Evolutionary conservation across 1,140 invertebrate species (phyloP).

Genomic region (Micrasema minimum): DNA sequence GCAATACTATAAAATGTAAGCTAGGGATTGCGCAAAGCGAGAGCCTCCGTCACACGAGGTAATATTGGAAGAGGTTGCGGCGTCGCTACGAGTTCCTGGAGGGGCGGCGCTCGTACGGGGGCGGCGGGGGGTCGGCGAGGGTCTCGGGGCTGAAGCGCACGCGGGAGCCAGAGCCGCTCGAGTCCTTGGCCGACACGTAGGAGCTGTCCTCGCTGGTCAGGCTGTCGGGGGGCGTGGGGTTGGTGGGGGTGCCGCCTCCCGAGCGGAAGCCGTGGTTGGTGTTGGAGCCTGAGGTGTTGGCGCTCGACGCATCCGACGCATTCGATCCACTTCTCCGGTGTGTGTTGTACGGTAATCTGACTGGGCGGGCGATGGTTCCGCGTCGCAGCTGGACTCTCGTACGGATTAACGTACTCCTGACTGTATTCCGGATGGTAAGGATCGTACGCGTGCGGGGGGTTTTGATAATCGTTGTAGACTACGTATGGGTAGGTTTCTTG

Average conservation of each 20-base stretch:
- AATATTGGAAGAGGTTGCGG: slow-evolving; percentile 63
- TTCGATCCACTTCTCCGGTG: slow-evolving; percentile 78
- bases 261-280: slow-evolving; percentile 72
- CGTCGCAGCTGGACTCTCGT: slow-evolving; percentile 71
- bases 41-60: slow-evolving; percentile 61
- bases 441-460: slow-evolving; percentile 51
- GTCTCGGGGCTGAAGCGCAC: slow-evolving; percentile 85
- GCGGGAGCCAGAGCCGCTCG: slow-evolving; percentile 72
- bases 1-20: too few relatives aligned
- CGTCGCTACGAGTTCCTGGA: slow-evolving; percentile 64
- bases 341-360: slow-evolving; percentile 63
- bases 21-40: too few relatives aligned
- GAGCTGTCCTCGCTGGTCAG: slow-evolving; percentile 85
- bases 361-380: slow-evolving; percentile 65
- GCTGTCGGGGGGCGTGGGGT: slow-evolving; percentile 86
- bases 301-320: slow-evolving; percentile 74
- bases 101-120: slow-evolving; percentile 55
- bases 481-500: slow-evolving; percentile 42
- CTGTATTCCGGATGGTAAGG: slow-evolving; percentile 56
- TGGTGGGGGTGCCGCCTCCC: slow-evolving; percentile 80
- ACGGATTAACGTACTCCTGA: slow-evolving; percentile 66
- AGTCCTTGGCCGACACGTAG: slow-evolving; percentile 84
- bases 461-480: slow-evolving; percentile 49
- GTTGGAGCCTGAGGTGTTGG: slow-evolving; percentile 65
- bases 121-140: slow-evolving; percentile 60